A percentile compares a stretch with the other conserved stretches of the same genome.
Conservation (phyloP, 2,888 invertebrate species). For the Drosophila glabriapex region DNA sequence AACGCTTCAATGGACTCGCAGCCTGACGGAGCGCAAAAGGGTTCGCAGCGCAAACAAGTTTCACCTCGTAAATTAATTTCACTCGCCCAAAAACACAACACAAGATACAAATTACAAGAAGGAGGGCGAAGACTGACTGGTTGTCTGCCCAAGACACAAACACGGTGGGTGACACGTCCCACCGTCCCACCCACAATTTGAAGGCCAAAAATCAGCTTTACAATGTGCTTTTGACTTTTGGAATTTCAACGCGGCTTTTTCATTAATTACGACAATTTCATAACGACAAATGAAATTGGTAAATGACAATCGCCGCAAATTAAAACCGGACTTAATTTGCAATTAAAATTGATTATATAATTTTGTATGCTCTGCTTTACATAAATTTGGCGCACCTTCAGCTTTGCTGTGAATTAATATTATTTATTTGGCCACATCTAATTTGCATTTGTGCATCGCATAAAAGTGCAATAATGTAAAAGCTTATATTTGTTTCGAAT, state of each 20-base stretch:
- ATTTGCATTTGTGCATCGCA: conserved; percentile 43
- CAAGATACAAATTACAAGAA: conserved; percentile 64
- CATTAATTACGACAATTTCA: conserved; percentile 54
- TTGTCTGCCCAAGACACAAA: conserved; percentile 13
- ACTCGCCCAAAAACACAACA: conserved; percentile 49
- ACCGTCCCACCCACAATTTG: neutral
- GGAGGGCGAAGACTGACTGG: neutral
- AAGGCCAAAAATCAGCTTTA: conserved; percentile 42
- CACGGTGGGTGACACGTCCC: neutral
- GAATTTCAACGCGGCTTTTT: conserved; percentile 23
- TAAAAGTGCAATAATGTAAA: conserved; percentile 36
- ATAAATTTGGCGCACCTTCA: conserved; percentile 16
- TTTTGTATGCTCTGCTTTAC: conserved; percentile 12
- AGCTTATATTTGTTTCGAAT: conserved; percentile 4
- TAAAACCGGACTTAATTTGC: conserved; percentile 34
- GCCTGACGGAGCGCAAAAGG: conserved; percentile 65
- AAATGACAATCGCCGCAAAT: conserved; percentile 41
- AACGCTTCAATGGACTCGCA: conserved; percentile 74
- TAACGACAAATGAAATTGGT: conserved; percentile 9
- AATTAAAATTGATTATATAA: conserved; percentile 52
- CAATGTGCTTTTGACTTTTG: conserved; percentile 12
- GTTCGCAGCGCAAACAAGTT: conserved; percentile 75
- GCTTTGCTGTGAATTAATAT: conserved; percentile 33
- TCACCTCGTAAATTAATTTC: conserved; percentile 79
- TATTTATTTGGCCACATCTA: conserved; percentile 27